Conservation (phyloP, 2,888 invertebrate species). For the Oasisia sp. region DNA sequence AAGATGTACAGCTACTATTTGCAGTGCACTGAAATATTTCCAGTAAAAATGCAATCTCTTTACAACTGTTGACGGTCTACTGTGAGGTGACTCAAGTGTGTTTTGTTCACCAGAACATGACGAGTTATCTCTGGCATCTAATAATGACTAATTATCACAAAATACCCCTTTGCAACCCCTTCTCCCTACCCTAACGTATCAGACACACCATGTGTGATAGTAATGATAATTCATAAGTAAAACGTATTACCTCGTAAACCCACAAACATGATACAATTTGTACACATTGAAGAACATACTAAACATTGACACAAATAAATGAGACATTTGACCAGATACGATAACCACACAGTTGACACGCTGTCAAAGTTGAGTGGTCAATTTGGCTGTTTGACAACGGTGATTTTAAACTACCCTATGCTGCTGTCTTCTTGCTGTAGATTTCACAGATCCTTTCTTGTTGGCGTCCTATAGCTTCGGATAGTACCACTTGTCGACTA, state of each 20-base stretch:
- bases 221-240: not conserved
- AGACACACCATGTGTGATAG: not conserved
- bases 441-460: not conserved
- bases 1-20: not conserved
- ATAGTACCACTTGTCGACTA: conserved; percentile 43
- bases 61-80: not conserved
- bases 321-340: conserved; percentile 8
- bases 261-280: not conserved
- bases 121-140: not conserved
- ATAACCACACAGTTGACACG: not conserved
- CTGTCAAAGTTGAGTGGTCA: no score
- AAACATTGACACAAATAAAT: not conserved
- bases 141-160: not conserved
- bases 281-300: not conserved
- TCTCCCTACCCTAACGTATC: not conserved
- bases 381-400: not conserved
- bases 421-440: not conserved
- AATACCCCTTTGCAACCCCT: not conserved
- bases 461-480: conserved; percentile 34
- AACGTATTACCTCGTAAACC: not conserved
- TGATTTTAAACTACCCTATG: not conserved
- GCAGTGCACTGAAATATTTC: not conserved
- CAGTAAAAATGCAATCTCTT: no score
- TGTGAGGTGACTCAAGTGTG: not conserved
- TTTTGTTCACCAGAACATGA: not conserved